Percentiles rank a stretch among this genome's conserved stretches.
Conservation (phyloP, 2,888 invertebrate species). For the Andrena fulva region DNA sequence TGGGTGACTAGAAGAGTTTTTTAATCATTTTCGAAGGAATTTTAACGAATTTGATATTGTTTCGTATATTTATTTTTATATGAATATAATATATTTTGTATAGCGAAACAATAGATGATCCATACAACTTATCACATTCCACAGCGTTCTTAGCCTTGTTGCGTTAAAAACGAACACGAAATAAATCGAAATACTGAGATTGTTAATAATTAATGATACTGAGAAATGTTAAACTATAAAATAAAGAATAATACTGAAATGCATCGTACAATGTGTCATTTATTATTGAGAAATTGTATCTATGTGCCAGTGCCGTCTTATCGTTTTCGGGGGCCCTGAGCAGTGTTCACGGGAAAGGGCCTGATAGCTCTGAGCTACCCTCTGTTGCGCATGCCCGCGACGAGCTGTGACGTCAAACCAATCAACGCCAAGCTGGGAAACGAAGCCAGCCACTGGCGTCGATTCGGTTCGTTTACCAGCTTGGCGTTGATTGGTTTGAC, state of each 20-base stretch:
- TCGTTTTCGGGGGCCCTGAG: too few relatives aligned
- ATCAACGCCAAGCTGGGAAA: too few relatives aligned
- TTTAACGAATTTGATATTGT: constrained; percentile 29
- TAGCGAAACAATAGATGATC: constrained; percentile 17
- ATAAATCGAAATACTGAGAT: not conserved
- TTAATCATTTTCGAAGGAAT: constrained; percentile 24
- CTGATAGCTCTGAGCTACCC: too few relatives aligned
- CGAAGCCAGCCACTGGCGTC: too few relatives aligned
- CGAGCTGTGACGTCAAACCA: too few relatives aligned
- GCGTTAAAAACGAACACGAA: not conserved
- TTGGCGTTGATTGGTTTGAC: too few relatives aligned
- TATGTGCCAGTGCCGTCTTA: too few relatives aligned
- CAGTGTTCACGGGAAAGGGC: too few relatives aligned
- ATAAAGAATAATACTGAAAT: constrained; percentile 16
- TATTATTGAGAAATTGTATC: not conserved
- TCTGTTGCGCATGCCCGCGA: too few relatives aligned
- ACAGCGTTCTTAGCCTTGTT: not conserved
- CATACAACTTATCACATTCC: not conserved
- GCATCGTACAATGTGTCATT: not conserved
- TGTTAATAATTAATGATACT: not conserved
- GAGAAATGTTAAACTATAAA: constrained; percentile 14
- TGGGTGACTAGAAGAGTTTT: not conserved
- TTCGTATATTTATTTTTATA: constrained; percentile 47
- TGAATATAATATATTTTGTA: constrained; percentile 40
- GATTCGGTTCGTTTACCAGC: too few relatives aligned